Conservation (phyloP, 2,888 invertebrate genomes). For the Plagiodera versicolora region DNA sequence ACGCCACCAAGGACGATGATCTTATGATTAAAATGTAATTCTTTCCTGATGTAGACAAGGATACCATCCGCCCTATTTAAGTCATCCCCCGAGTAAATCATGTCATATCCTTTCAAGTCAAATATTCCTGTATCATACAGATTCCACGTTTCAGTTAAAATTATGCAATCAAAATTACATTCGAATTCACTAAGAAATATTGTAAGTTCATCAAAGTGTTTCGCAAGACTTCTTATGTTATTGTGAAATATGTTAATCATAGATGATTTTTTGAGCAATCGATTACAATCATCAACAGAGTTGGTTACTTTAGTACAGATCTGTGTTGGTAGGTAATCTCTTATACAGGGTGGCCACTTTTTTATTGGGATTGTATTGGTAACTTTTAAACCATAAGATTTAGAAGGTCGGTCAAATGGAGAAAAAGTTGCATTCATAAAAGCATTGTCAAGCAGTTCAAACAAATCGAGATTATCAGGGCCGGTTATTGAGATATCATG, state of each 20-base stretch:
- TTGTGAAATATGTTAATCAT: constrained; percentile 1
- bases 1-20: neutral
- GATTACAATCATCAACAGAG: constrained; percentile 2
- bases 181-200: constrained; percentile 8
- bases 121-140: neutral
- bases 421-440: too few species aligned
- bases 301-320: neutral
- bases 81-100: constrained; percentile 1
- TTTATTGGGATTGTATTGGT: too few species aligned
- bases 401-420: too few species aligned
- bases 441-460: too few species aligned
- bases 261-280: neutral
- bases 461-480: too few species aligned
- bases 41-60: constrained; percentile 1
- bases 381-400: too few species aligned
- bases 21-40: constrained; percentile 6
- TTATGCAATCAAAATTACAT: constrained; percentile 4
- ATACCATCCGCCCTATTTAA: constrained; percentile 7
- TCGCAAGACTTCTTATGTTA: constrained; percentile 9
- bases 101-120: constrained; percentile 2
- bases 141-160: constrained; percentile 10
- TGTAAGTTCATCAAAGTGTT: constrained; percentile 5
- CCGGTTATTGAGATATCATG: too few species aligned
- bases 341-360: constrained; percentile 8
- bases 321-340: constrained; percentile 3